A percentile compares a stretch with the other conserved stretches of the same genome.
These are phyloP conservation scores for Cygnus atratus DNA, from an alignment of 2,113 vertebrate species.

Conservation along the genomic window DNA sequence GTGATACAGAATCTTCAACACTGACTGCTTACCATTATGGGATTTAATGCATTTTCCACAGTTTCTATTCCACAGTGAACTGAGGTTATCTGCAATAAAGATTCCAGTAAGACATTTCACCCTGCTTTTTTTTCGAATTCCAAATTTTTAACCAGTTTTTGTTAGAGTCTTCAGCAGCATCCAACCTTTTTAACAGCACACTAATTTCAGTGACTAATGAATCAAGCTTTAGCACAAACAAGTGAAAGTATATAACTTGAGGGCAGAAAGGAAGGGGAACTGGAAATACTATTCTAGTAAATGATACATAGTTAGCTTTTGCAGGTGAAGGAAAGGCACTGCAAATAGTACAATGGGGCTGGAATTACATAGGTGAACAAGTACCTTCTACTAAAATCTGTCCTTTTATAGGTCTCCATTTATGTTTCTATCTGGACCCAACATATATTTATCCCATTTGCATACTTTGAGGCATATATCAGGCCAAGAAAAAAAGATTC, in stretches of 20 bases:
- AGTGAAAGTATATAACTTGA: not conserved
- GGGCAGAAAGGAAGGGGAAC: not conserved
- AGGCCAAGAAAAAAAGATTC: not conserved
- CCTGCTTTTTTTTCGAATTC: not conserved
- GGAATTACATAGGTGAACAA: not conserved
- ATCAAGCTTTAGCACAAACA: slow-evolving; percentile 18
- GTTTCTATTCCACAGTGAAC: not conserved
- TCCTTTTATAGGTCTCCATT: not conserved
- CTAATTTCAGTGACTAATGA: slow-evolving; percentile 9
- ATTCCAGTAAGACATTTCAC: not conserved
- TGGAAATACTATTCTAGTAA: not conserved
- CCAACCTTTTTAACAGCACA: not conserved
- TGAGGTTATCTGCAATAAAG: not conserved
- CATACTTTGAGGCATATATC: not conserved
- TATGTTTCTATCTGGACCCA: not conserved
- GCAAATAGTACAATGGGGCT: not conserved
- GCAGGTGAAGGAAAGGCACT: not conserved
- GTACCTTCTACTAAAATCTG: not conserved
- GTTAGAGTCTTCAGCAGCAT: not conserved
- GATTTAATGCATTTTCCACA: slow-evolving; percentile 16
- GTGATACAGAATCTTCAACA: not conserved
- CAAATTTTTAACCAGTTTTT: slow-evolving; percentile 7
- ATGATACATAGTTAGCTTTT: not conserved
- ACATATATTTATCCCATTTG: not conserved
- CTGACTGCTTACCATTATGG: not conserved